These are phyloP conservation scores for Cryptus armator DNA, from an alignment of 2,888 invertebrate genomes.

Conservation along the genomic window DNA sequence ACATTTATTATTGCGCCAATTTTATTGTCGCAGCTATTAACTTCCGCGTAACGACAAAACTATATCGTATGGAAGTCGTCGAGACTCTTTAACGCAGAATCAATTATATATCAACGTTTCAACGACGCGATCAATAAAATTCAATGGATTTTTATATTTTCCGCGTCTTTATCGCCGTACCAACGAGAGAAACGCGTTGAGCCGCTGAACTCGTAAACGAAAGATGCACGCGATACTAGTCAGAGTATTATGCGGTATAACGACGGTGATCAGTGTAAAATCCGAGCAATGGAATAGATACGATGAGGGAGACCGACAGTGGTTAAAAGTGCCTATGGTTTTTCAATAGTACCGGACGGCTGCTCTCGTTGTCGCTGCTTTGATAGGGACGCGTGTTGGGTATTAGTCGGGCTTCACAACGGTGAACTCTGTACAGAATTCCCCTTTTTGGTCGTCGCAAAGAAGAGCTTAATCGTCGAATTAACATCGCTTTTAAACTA, in stretches of 20 bases:
- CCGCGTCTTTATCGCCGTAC: neutral
- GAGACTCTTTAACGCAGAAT: neutral
- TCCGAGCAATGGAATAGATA: constrained; percentile 6
- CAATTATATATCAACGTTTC: constrained; percentile 21
- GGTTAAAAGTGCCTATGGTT: constrained; percentile 20
- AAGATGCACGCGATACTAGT: constrained; percentile 53
- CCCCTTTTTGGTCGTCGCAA: neutral
- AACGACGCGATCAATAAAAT: constrained; percentile 34
- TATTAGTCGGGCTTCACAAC: constrained; percentile 16
- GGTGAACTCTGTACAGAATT: constrained; percentile 10
- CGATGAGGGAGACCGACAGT: neutral
- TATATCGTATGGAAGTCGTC: neutral
- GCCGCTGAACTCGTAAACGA: constrained; percentile 33
- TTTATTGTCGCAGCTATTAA: neutral
- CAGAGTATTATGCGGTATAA: constrained; percentile 20
- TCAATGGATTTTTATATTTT: constrained; percentile 48
- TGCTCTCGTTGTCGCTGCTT: neutral
- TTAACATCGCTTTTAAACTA: neutral
- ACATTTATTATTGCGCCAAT: neutral
- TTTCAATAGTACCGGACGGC: constrained; percentile 24
- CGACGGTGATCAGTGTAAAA: constrained; percentile 21
- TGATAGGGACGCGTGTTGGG: constrained; percentile 32
- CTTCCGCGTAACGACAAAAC: neutral
- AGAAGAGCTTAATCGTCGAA: neutral
- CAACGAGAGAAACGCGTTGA: constrained; percentile 2